Conservation (phyloP, 2,888 invertebrate species). For the Serripes groenlandicus region DNA sequence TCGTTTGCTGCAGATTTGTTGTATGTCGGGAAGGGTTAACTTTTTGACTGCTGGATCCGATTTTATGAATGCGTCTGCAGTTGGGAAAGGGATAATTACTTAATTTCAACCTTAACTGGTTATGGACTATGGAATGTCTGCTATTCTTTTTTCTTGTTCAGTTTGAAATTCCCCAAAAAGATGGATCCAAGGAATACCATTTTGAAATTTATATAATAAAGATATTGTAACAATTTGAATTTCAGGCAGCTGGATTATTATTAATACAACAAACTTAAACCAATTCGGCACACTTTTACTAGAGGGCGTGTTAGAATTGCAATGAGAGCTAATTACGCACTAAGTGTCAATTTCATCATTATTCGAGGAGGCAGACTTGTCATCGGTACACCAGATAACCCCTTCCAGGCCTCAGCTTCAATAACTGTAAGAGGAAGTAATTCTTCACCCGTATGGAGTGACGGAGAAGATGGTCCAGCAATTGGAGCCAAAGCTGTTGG, state of each 20-base stretch:
- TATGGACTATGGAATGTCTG: no score
- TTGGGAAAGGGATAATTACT: no score
- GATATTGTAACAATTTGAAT: no score
- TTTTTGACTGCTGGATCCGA: no score
- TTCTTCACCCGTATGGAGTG: slow-evolving; percentile 51
- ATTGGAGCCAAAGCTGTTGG: slow-evolving; percentile 75
- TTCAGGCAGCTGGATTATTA: slow-evolving; percentile 73
- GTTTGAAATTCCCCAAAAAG: no score
- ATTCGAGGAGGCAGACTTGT: slow-evolving; percentile 74
- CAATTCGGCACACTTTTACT: slow-evolving; percentile 66
- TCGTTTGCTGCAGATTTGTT: no score
- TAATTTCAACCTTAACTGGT: no score
- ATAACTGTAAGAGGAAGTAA: slow-evolving; percentile 69
- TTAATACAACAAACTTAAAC: slow-evolving; percentile 60
- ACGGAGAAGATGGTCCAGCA: slow-evolving; percentile 55
- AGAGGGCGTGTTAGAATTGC: slow-evolving; percentile 71
- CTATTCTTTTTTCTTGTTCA: no score
- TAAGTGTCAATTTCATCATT: slow-evolving; percentile 70
- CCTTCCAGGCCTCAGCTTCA: slow-evolving; percentile 64
- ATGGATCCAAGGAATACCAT: no score
- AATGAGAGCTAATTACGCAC: slow-evolving; percentile 56
- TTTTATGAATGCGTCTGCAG: no score
- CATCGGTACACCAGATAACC: slow-evolving; percentile 70
- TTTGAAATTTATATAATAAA: no score
- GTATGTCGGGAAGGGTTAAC: no score